Evolutionary conservation across 2,888 invertebrate species (phyloP).

Genomic region (Pocota personata): DNA sequence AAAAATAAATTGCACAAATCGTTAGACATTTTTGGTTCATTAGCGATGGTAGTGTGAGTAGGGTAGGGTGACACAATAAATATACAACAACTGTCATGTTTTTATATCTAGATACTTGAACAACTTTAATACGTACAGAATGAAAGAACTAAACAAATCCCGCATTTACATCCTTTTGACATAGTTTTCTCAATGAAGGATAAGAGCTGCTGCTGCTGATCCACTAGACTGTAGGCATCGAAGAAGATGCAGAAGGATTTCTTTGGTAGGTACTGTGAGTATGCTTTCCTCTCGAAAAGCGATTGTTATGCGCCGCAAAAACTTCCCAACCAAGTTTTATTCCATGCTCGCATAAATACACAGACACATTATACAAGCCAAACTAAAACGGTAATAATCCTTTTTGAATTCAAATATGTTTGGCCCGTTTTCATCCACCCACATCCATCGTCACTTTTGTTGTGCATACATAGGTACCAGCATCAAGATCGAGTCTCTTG

Average conservation of each 20-base stretch:
- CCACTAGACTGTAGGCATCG: conserved; percentile 39
- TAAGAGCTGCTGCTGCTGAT: conserved; percentile 18
- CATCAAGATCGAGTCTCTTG: conserved; percentile 8
- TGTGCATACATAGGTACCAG: conserved; percentile 29
- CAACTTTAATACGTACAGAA: neutral
- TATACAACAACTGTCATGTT: neutral
- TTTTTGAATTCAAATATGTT: conserved; percentile 56
- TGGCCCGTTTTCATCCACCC: conserved; percentile 49
- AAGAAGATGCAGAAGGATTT: conserved; percentile 26
- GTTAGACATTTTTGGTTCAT: conserved; percentile 22
- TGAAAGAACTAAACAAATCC: conserved; percentile 8
- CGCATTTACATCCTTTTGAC: conserved; percentile 55
- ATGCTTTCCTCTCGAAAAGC: neutral
- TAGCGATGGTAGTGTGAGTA: neutral
- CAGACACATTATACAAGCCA: conserved; percentile 42
- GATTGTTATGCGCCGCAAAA: conserved; percentile 32
- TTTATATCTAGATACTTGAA: neutral
- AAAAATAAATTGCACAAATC: conserved; percentile 1
- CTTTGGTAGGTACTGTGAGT: neutral
- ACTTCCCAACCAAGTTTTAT: conserved; percentile 34
- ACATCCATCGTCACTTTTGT: conserved; percentile 16
- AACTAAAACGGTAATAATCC: conserved; percentile 62
- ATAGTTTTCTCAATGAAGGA: conserved; percentile 56
- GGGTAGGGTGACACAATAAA: neutral
- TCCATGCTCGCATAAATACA: conserved; percentile 29